Evolutionary conservation across 2,113 vertebrate species (phyloP), one percentile per base, ranked within the genome.

Genomic region (Prinia subflava): DNA sequence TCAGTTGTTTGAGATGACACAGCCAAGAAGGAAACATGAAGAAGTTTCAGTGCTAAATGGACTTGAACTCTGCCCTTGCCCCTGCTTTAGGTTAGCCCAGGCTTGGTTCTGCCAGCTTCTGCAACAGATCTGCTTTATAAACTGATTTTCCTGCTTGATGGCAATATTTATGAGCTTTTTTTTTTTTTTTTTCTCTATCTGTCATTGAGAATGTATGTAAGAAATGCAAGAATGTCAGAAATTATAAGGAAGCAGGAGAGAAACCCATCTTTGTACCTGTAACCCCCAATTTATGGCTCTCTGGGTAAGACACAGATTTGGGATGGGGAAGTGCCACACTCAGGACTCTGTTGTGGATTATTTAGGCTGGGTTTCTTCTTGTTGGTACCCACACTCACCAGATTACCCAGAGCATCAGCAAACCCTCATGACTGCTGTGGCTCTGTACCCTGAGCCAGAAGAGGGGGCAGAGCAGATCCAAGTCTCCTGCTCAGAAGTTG

Each of bases 401-500:
- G 13, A 57, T 79, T 18, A 83, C 4, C 42, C 44, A 84, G 60
- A 63, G 37, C 75, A 82, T 22, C 69, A 68, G 47, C 77, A 89
- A 59, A 56, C 7, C 55, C 16, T 56, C 0, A 0, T 31, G 17
- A 31, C 30, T 31, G 25, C 3, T 67, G 56, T 25, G 56, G 9
- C 42, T 79, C 59, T 35, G 28, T n/a, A 12, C 23, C 27, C 24
- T 33, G 13, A 87, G 25, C 27, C 82, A 78, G 73, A 42, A 69
- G 59, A 81, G 49, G 85, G 81, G 46, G 9, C 79, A 87, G 84
- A 95, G 65, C 64, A 82, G 30, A 31, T 13, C 4, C 42, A 41
- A 70, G 30, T 79, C 94, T 79, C 75, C 80, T 65, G 93, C 74
- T 97, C 94, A 67, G 47, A 94, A 96, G 77, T 23, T 90, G 96